Evolutionary conservation across 2,888 invertebrate genomes (phyloP), one percentile per base, ranked within the genome.

Genomic region (Polia nebulosa): DNA sequence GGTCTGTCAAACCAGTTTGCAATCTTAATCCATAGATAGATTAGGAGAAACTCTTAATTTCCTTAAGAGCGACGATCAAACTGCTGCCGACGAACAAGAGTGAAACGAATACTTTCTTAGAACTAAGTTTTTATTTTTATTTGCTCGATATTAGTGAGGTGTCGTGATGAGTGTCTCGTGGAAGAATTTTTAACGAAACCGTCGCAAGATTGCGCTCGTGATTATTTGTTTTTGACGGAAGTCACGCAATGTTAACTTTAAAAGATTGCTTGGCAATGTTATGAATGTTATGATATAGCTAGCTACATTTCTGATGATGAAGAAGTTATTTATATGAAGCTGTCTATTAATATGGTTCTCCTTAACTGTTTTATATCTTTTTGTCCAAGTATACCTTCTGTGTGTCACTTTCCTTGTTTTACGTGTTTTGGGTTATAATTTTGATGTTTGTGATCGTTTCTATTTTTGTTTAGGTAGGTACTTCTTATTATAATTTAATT

Each of bases 201-300:
- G 72, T 29, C 20, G 34, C 53, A n/a, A 58, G 68, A 63, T 72
- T 29, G 41, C 25, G 20, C 36, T 70, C 51, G 20, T 47, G 32
- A 52, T 72, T 60, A 56, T 76, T 73, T 57, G 34, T 77, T 56
- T 77, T 65, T 67, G 59, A 47, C 67, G 78, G 80, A 80, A 80
- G 64, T 80, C 78, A 80, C 81, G 80, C 80, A 55, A 77, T 51
- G 58, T 51, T 65, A 32, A 20, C 57, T 71, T 59, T 32, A 55
- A 52, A 57, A 55, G 41, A 69, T 61, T 52, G 27, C 13, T 44
- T 76, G n/a, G 52, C 39, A 15, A 41, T 60, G 56, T 41, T 60
- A 25, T 17, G 25, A 49, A 49, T 22, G 9, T 34, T 47, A 34
- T n/a, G n/a, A 34, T 3, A 3, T 7, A 1, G 13, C n/a, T n/a